These are phyloP conservation scores for Strigops habroptila DNA, from an alignment of 2,113 vertebrate species.

Conservation along the genomic window DNA sequence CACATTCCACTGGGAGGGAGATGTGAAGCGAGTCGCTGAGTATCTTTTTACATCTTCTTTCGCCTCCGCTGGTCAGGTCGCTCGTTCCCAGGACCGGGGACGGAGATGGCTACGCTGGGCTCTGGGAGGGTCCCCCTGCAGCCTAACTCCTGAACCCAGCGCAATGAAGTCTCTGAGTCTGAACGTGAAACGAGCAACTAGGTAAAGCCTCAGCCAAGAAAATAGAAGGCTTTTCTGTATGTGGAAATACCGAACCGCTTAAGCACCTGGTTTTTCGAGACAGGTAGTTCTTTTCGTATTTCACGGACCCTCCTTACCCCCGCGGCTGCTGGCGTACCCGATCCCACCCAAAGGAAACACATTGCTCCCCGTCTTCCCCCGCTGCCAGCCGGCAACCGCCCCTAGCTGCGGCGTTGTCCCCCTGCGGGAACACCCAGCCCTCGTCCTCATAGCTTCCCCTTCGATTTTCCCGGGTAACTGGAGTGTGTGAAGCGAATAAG, in stretches of 20 bases:
- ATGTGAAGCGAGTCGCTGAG: background rate
- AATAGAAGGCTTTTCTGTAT: background rate
- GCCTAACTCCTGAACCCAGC: background rate
- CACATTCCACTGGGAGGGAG: background rate
- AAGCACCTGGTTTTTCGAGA: slow-evolving; percentile 60
- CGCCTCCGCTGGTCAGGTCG: rapidly evolving
- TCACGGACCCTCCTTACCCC: background rate
- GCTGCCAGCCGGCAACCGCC: background rate
- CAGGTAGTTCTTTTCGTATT: slow-evolving; percentile 16
- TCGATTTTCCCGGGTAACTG: background rate
- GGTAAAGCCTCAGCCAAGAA: background rate
- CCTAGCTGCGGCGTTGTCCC: background rate
- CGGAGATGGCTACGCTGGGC: background rate
- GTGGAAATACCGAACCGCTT: background rate
- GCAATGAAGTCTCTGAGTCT: background rate
- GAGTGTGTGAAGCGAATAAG: background rate
- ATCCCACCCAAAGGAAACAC: background rate
- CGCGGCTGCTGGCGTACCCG: background rate
- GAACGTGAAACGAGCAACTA: background rate
- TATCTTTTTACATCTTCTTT: background rate
- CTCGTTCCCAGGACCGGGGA: background rate
- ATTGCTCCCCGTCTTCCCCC: background rate
- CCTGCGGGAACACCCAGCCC: background rate
- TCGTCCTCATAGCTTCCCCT: background rate
- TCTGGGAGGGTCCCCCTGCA: background rate